Evolutionary conservation across 30 jellyfish, hydroid and myxozoan species (phyloP).

Genomic region (Cassiopea xamachana): DNA sequence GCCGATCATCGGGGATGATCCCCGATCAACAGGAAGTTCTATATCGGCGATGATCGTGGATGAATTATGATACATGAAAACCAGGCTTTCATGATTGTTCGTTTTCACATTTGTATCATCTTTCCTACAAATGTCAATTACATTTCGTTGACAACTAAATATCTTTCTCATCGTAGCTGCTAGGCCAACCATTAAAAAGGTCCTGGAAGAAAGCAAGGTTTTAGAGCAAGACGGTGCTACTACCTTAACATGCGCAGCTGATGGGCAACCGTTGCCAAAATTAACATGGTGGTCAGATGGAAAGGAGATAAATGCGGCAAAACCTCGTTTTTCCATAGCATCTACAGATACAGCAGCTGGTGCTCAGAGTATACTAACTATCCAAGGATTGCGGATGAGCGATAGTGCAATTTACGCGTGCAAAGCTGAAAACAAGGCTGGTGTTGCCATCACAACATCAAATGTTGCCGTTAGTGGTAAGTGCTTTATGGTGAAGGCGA

Average conservation of each 20-base stretch:
- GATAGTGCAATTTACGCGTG: conserved; percentile 81
- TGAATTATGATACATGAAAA: too few species aligned
- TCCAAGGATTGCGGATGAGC: conserved; percentile 68
- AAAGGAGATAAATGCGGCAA: background rate
- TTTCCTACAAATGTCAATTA: too few species aligned
- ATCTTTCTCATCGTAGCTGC: conserved; percentile 10
- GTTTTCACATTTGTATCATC: too few species aligned
- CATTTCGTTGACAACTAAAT: too few species aligned
- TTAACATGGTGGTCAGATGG: conserved; percentile 85
- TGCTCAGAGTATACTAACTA: conserved; percentile 35
- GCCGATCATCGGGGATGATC: too few species aligned
- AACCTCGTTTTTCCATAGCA: conserved; percentile 42
- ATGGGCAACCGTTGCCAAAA: conserved; percentile 79
- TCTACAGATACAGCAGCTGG: conserved; percentile 19
- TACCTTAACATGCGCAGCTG: conserved; percentile 53
- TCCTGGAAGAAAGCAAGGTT: conserved; percentile 15
- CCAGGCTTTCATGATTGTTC: too few species aligned
- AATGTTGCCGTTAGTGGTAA: conserved; percentile 79
- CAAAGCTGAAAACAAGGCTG: conserved; percentile 87
- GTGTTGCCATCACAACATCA: conserved; percentile 61
- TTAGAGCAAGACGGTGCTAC: conserved; percentile 59
- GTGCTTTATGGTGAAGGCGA: background rate
- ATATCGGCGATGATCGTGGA: too few species aligned
- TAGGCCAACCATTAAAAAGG: conserved; percentile 16
- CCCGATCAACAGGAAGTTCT: too few species aligned